Percentiles rank a stretch among this genome's conserved stretches.
phyloP scores from a whole-genome alignment of 1,140 invertebrate genomes.

The Leptonema lineaticorne region DNA sequence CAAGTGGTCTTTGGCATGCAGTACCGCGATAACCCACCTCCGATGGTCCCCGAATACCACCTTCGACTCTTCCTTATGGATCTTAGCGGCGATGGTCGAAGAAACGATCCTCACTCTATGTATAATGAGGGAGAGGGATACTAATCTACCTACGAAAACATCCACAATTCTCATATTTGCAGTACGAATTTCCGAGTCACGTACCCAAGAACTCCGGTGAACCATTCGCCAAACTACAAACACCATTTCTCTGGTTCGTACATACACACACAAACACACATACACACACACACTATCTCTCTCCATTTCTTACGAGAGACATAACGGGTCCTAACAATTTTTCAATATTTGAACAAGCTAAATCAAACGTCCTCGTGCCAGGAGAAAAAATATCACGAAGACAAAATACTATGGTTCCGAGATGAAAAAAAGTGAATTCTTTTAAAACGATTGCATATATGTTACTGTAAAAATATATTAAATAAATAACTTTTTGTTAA shows the following conservation, averaged over 20 bases:
- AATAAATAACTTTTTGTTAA: too few relatives aligned
- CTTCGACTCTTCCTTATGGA: too few relatives aligned
- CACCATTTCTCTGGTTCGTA: constrained; percentile 10
- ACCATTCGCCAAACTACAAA: constrained; percentile 31
- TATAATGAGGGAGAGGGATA: not conserved
- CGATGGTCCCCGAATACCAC: too few relatives aligned
- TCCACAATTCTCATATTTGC: constrained; percentile 32
- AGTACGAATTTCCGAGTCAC: constrained; percentile 35
- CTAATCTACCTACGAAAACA: constrained; percentile 20
- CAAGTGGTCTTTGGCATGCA: constrained; percentile 30
- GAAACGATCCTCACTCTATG: not conserved
- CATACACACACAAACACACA: too few relatives aligned
- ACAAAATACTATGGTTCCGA: too few relatives aligned
- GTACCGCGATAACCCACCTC: not conserved
- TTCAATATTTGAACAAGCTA: constrained; percentile 41
- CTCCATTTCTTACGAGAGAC: too few relatives aligned
- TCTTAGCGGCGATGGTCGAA: not conserved
- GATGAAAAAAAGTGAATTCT: too few relatives aligned
- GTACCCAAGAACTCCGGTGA: constrained; percentile 26
- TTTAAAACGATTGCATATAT: too few relatives aligned
- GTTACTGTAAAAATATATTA: too few relatives aligned
- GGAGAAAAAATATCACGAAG: not conserved
- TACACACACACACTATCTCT: too few relatives aligned
- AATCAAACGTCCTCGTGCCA: constrained; percentile 31
- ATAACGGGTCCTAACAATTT: constrained; percentile 36